phyloP scores from a whole-genome alignment of 30 jellyfish, hydroid and myxozoan species.

The Phacellophora camtschatica region DNA sequence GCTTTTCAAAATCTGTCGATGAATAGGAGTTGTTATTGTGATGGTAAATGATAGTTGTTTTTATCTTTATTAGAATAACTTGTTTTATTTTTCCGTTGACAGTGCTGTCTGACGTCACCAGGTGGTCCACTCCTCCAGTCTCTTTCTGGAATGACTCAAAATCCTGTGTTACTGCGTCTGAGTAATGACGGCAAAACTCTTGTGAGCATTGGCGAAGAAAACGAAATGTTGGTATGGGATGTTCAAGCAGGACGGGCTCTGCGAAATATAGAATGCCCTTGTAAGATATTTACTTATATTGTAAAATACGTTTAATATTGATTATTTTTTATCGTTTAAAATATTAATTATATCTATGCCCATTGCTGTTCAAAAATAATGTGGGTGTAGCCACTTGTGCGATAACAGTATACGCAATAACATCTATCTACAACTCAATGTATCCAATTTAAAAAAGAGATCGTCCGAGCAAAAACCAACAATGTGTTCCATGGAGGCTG shows the following conservation, averaged over 20 bases:
- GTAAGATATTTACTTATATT: no score
- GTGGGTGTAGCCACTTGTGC: no score
- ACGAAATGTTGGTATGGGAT: slow-evolving; percentile 64
- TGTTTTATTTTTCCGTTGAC: neutral
- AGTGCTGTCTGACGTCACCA: slow-evolving; percentile 68
- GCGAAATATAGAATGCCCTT: slow-evolving; percentile 52
- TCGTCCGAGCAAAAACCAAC: no score
- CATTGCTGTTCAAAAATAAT: no score
- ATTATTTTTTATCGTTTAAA: no score
- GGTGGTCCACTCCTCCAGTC: slow-evolving; percentile 79
- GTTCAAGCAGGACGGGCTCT: slow-evolving; percentile 44
- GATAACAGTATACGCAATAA: no score
- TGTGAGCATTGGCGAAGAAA: slow-evolving; percentile 50
- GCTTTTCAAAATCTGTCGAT: no score
- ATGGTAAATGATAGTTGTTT: neutral
- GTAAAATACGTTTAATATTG: no score
- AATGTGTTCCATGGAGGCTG: no score
- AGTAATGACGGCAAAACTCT: slow-evolving; percentile 44
- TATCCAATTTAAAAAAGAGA: no score
- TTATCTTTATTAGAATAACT: neutral
- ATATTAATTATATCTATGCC: no score
- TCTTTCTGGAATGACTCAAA: slow-evolving; percentile 61
- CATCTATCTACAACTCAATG: no score
- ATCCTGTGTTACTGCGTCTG: slow-evolving; percentile 27
- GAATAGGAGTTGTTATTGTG: neutral